Percentiles rank a stretch among this genome's conserved stretches.
Conservation (phyloP, 1,140 invertebrate species). For the Papilio aristodemus region DNA sequence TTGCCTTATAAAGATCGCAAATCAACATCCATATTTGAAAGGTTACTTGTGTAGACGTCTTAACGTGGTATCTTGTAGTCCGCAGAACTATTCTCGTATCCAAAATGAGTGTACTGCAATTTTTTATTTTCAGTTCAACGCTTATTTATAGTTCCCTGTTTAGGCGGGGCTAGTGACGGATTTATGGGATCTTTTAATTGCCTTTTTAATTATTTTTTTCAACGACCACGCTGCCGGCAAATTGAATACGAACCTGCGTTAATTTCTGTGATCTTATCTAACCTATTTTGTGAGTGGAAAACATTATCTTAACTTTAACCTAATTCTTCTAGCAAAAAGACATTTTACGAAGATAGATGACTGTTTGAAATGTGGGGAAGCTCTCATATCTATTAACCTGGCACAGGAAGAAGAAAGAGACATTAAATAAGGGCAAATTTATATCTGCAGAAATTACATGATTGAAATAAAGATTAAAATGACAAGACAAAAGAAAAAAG, state of each 20-base stretch:
- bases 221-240: constrained; percentile 64
- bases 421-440: too few species aligned
- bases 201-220: constrained; percentile 74
- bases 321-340: constrained; percentile 3
- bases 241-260: constrained; percentile 62
- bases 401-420: too few species aligned
- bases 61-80: background rate
- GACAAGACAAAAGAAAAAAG: background rate
- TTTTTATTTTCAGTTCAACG: constrained; percentile 34
- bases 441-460: too few species aligned
- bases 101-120: background rate
- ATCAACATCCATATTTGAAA: constrained; percentile 34
- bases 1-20: constrained; percentile 36
- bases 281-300: constrained; percentile 36
- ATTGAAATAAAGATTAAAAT: background rate
- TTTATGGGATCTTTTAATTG: constrained; percentile 74
- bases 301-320: constrained; percentile 11
- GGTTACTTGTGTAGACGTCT: constrained; percentile 25
- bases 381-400: too few species aligned
- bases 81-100: background rate
- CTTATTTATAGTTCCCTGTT: constrained; percentile 60
- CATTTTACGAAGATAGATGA: background rate
- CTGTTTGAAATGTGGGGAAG: background rate
- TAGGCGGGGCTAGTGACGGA: constrained; percentile 62
- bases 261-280: constrained; percentile 48